phyloP scores from a whole-genome alignment of 2,113 vertebrate genomes.

The Petroica traversi region DNA sequence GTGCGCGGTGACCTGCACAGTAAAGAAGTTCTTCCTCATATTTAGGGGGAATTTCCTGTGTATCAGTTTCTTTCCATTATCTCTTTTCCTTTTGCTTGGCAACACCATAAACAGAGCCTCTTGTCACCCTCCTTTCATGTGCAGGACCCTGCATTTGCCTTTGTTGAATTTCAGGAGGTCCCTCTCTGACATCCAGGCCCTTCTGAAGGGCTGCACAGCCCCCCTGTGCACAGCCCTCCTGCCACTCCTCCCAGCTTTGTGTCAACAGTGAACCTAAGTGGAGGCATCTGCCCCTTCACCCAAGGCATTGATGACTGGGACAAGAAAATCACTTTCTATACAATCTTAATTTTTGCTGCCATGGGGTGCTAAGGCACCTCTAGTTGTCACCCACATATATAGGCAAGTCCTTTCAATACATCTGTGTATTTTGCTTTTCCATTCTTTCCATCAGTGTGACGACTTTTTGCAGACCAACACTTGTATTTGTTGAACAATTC shows the following conservation, averaged over 20 bases:
- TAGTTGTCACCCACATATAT: neutral
- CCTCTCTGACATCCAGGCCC: neutral
- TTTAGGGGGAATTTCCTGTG: neutral
- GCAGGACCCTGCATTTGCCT: neutral
- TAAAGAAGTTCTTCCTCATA: neutral
- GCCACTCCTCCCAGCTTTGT: neutral
- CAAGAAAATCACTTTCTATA: neutral
- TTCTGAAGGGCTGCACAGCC: neutral
- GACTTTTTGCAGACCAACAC: neutral
- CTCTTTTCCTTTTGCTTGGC: neutral
- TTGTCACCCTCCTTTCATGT: neutral
- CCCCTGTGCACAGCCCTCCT: too few relatives aligned
- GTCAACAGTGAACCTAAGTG: neutral
- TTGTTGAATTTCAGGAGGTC: neutral
- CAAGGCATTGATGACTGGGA: neutral
- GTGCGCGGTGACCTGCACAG: fast-evolving
- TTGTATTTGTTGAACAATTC: neutral
- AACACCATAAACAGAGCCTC: neutral
- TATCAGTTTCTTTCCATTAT: neutral
- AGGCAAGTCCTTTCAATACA: neutral
- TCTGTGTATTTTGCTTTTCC: neutral
- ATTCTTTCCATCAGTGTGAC: neutral
- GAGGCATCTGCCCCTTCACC: neutral
- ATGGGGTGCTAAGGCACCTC: neutral
- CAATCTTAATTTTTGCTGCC: neutral